Base-by-base conservation (phyloP, 1,140 invertebrate species). In the Sycobia sp. region DNA sequence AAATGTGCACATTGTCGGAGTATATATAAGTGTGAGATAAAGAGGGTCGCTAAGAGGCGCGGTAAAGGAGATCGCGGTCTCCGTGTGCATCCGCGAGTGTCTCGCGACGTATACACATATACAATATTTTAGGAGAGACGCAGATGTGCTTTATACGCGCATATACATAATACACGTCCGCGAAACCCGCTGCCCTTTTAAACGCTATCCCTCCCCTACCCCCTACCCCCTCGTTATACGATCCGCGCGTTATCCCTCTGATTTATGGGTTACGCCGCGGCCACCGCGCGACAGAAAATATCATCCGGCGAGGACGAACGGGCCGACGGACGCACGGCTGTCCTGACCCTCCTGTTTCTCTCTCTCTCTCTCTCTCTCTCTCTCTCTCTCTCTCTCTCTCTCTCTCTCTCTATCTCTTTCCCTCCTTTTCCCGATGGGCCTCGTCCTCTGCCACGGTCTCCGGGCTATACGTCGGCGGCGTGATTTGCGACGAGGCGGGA, bases 231-330 rank as follows among this genome's bases (percentile, higher is more conserved):
- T 49, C 53, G 61, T 57, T 63, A 57, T 63, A 63, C 46, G 61
- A 57, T 57, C 54, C 51, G 53, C 72, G 70, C 72, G 72, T 77
- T 74, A 75, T 74, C 73, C 74, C 55, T 63, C 70, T 77, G 74
- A 76, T 76, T 77, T 77, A 77, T 76, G 69, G 75, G 70, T 73
- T 71, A 65, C 44, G 53, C 36, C 34, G 18, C 61, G 38, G n/a
- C n/a, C n/a, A 32, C 27, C 16, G 41, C 32, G 47, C 38, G 61
- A 63, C 54, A 46, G 61, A 54, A 63, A 63, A 57, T 57, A 63
- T 63, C 61, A 63, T 63, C 61, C 43, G 44, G 51, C 14, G 22
- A 13, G 20, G 9, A 8, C 34, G 29, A 38, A 4, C 3, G 11
- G 16, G 47, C 18, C 18, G 49, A 41, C 4, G 10, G 36, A 18